Base-by-base conservation (phyloP, 2,888 invertebrate genomes). In the Ormyrus pomaceus region DNA sequence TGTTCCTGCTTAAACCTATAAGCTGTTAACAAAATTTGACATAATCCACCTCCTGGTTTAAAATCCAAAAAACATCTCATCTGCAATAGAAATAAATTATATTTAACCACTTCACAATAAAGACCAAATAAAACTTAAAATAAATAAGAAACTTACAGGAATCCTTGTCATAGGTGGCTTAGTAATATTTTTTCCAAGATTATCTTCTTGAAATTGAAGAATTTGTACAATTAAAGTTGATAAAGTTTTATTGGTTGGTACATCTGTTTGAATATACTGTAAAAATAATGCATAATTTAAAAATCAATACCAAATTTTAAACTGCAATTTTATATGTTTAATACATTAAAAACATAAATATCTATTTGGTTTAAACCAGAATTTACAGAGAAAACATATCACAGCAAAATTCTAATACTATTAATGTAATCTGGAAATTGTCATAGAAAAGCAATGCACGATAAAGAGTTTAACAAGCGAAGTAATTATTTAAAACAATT, bases 1-100 rank as follows among this genome's bases (percentile, higher is more conserved):
- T 98, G 98, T 91, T 99, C 99, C 91, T 95, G 95, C 92, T 98
- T 98, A 92, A 97, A 98, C 89, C 97, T 96, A 93, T 96, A 99
- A 90, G 97, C 98, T 84, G 98, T 96, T 86, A 96, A 95, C 85
- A 99, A 94, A 89, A 98, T 96, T 86, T 97, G 96, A 92, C 98
- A 98, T 80, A 99, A 93, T 51, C 97, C 95, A 68, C 98, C 98
- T 84, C 97, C 96, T 34, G 97, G 94, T 91, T 98, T 98, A 91
- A 98, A 97, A 92, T 99, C 99, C 92, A 98, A 93, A 91, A 99
- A 99, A 91, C 95, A 97, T 92, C 96, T 96, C 94, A 97, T 96
- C 97, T 98, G 92, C 50, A 92, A 92, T 74, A 74, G 2, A 34
- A 34, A 34, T 34, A 34, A 34, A 34, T 34, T 34, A 34, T 34